phyloP scores from a whole-genome alignment of 1,140 invertebrate genomes.

The Leptestheria dahalacensis region DNA sequence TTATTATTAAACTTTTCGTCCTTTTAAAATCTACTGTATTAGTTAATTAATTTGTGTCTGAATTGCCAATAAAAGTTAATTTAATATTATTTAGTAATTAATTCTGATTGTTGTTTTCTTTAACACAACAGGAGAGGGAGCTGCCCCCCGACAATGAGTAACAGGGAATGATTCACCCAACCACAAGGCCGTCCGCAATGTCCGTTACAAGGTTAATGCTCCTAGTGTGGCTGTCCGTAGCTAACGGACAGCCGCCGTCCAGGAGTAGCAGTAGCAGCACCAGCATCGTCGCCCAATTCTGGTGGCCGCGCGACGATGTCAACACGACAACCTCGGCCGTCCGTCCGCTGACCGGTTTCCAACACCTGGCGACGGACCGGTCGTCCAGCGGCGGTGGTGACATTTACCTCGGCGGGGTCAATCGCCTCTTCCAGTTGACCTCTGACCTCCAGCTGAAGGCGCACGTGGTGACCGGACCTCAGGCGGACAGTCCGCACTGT shows the following conservation, averaged over 20 bases:
- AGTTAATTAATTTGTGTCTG: background rate
- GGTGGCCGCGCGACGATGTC: background rate
- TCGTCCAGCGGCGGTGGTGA: slow-evolving; percentile 37
- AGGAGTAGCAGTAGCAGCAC: background rate
- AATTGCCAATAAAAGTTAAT: background rate
- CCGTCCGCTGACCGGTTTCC: slow-evolving; percentile 22
- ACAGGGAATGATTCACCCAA: background rate
- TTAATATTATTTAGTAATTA: background rate
- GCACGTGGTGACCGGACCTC: slow-evolving; percentile 52
- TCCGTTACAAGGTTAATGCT: background rate
- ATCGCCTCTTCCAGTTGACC: slow-evolving; percentile 66
- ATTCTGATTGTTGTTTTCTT: background rate
- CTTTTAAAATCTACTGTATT: too few relatives aligned
- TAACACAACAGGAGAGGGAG: background rate
- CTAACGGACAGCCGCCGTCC: background rate
- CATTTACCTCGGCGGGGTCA: slow-evolving; percentile 65
- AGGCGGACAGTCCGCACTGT: slow-evolving; percentile 69
- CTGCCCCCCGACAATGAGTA: background rate
- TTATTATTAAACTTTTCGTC: too few relatives aligned
- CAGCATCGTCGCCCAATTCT: slow-evolving; percentile 4
- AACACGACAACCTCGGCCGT: background rate
- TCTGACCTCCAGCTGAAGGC: slow-evolving; percentile 51
- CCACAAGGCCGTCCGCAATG: background rate
- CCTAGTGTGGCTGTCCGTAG: background rate
- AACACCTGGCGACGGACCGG: slow-evolving; percentile 45